Percentiles rank a stretch among this genome's conserved stretches.
Conservation (phyloP, 2,797 vertebrate genomes). For the Coracias cyanogaster region DNA sequence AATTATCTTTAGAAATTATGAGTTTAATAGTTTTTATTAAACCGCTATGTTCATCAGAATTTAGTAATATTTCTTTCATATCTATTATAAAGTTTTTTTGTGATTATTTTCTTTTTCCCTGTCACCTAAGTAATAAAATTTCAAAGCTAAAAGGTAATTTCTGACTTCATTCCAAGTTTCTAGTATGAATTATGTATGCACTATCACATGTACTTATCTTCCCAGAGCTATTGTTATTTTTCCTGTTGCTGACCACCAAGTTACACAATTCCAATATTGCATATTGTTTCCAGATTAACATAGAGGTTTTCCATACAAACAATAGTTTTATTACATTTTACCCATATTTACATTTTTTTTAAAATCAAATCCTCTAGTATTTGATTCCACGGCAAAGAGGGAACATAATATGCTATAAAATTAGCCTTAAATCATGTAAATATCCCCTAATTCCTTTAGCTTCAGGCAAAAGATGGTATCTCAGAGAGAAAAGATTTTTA, state of each 20-base stretch:
- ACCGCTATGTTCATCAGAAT: neutral
- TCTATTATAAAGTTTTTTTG: neutral
- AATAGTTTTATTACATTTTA: slow-evolving; percentile 69
- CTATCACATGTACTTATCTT: slow-evolving; percentile 17
- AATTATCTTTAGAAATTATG: neutral
- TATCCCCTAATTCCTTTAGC: slow-evolving; percentile 70
- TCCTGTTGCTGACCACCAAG: slow-evolving; percentile 41
- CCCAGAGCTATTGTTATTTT: slow-evolving; percentile 23
- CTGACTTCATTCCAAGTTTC: neutral
- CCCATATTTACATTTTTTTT: slow-evolving; percentile 36
- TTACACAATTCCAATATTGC: slow-evolving; percentile 34
- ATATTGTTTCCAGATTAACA: slow-evolving; percentile 64
- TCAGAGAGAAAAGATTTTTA: slow-evolving; percentile 70
- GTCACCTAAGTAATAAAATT: neutral
- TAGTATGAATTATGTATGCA: neutral
- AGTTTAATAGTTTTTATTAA: neutral
- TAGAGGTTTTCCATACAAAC: slow-evolving; percentile 56
- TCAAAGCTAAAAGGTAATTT: neutral
- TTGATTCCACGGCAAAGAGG: slow-evolving; percentile 53
- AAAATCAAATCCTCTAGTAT: slow-evolving; percentile 54
- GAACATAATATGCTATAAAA: slow-evolving; percentile 74
- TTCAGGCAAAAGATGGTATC: slow-evolving; percentile 72
- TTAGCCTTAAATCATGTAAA: slow-evolving; percentile 75
- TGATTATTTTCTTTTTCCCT: neutral
- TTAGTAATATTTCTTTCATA: neutral